Base-by-base conservation (phyloP, 2,797 vertebrate species). In the Momotus momota region DNA sequence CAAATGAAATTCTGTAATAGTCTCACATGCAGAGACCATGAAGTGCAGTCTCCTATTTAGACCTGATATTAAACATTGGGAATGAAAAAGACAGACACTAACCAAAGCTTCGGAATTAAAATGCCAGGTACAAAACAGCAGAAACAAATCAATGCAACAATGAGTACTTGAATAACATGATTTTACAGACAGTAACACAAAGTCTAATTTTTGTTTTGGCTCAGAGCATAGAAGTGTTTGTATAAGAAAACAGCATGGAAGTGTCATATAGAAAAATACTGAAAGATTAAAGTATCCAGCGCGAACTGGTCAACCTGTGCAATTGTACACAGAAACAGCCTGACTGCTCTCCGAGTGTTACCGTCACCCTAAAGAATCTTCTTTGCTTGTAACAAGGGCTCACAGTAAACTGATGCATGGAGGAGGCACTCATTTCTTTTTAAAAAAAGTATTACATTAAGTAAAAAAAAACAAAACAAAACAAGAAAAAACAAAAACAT, bases 301-400 rank as follows among this genome's bases (percentile, higher is more conserved):
- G 25, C 14, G 29, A 86, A 81, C 35, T 55, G 35, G 29, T 27
- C 43, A 60, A 72, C 14, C 6, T 27, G 12, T 27, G 54, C 12
- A 70, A 12, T 11, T 20, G 21, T 9, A 55, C 20, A 54, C 29
- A 58, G 27, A 41, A 69, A 48, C 23, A 74, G 29, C 27, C 25
- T 21, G 3, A 62, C 19, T 0, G 1, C 43, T 40, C 25, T 67
- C 16, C 0, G 0, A 67, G 38, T 8, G 0, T 57, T 57, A 73
- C 12, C 5, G 21, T 43, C 69, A 80, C 43, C 27, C 25, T 51
- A 31, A 65, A 48, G 29, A 60, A 69, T 31, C 31, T 26, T 65
- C 35, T 71, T 60, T 18, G 9, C 31, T 65, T 65, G 29, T 26
- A 35, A 66, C 43, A 83, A 87, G 81, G 48, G 12, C 14, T 66